Percentiles rank a stretch among this genome's conserved stretches.
phyloP scores from a whole-genome alignment of 1,140 invertebrate genomes.

The Cydia splendana region DNA sequence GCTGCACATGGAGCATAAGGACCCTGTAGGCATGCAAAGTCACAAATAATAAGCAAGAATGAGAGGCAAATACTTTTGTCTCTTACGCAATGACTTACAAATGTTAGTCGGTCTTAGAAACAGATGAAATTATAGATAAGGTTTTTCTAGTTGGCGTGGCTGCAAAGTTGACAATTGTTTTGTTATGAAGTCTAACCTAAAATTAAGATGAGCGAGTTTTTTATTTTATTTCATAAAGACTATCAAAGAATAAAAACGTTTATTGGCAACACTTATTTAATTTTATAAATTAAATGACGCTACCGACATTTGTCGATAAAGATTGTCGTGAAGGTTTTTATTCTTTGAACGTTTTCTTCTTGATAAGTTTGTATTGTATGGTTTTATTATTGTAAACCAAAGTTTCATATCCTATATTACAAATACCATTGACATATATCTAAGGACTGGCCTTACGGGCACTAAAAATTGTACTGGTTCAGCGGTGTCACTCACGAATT shows the following conservation, averaged over 20 bases:
- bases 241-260: background rate
- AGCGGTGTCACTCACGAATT: too few species aligned
- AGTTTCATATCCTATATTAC: background rate
- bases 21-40: too few species aligned
- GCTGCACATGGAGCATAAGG: too few species aligned
- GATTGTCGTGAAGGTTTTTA: background rate
- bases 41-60: background rate
- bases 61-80: background rate
- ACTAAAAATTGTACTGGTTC: too few species aligned
- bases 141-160: background rate
- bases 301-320: background rate
- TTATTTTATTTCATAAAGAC: background rate
- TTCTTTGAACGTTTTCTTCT: background rate
- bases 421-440: too few species aligned
- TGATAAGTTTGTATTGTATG: constrained; percentile 10
- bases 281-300: too few species aligned
- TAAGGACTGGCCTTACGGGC: too few species aligned
- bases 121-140: background rate
- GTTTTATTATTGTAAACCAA: constrained; percentile 22
- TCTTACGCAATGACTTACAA: background rate
- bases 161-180: background rate
- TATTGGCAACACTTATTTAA: too few species aligned
- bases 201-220: background rate
- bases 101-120: background rate
- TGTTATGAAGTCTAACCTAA: background rate